Evolutionary conservation across 2,888 invertebrate genomes (phyloP).

Genomic region (Synanthedon vespiformis): DNA sequence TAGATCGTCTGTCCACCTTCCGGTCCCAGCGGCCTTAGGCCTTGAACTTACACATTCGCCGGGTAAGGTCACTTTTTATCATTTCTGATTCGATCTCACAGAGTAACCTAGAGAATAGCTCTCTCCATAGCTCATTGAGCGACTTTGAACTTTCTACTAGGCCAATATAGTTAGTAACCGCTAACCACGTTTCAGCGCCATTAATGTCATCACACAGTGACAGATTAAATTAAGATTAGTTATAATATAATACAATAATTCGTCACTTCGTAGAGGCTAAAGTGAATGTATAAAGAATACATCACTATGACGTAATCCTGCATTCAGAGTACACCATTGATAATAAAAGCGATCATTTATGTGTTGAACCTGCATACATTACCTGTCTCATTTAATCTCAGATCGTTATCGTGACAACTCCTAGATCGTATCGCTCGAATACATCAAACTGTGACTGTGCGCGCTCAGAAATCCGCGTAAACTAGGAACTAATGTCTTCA

Average conservation of each 20-base stretch:
- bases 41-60: too few relatives aligned
- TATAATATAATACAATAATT: too few relatives aligned
- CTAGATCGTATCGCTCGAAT: slow-evolving; percentile 28
- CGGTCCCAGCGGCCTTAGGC: too few relatives aligned
- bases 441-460: slow-evolving; percentile 13
- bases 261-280: not conserved
- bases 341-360: not conserved
- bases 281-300: not conserved
- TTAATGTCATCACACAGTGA: too few relatives aligned
- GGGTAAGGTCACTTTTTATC: too few relatives aligned
- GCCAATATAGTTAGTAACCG: too few relatives aligned
- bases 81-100: too few relatives aligned
- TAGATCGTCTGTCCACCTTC: too few relatives aligned
- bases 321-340: not conserved
- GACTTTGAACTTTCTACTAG: too few relatives aligned
- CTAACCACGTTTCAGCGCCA: too few relatives aligned
- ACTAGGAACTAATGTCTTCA: slow-evolving; percentile 12
- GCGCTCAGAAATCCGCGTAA: slow-evolving; percentile 3
- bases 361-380: slow-evolving; percentile 3
- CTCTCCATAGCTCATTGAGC: too few relatives aligned
- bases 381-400: slow-evolving; percentile 25
- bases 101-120: too few relatives aligned
- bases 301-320: not conserved
- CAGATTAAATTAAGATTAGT: not conserved
- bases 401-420: slow-evolving; percentile 39